These are phyloP conservation scores for Microcebus ravelobensis DNA, from an alignment of 2,113 vertebrate genomes.

Conservation along the genomic window DNA sequence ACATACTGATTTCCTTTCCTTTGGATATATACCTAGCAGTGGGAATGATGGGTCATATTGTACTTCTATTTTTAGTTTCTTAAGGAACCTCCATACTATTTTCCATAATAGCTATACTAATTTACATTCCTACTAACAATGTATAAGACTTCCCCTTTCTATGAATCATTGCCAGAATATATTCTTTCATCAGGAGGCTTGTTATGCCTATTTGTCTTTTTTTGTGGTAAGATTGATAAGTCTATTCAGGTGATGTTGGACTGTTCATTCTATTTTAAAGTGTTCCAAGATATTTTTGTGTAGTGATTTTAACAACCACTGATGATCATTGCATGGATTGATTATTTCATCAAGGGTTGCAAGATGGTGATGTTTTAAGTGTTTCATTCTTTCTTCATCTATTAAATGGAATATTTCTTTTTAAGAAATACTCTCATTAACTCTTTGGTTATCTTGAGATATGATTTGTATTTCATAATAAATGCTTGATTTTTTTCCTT, in stretches of 20 bases:
- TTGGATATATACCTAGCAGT: not conserved
- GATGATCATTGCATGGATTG: not conserved
- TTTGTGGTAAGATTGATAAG: not conserved
- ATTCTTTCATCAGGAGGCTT: not conserved
- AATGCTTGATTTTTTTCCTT: not conserved
- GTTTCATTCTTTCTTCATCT: not conserved
- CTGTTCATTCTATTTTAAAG: not conserved
- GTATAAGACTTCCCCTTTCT: not conserved
- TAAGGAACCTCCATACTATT: not conserved
- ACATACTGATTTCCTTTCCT: not conserved
- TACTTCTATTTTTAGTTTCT: not conserved
- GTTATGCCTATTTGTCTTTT: not conserved
- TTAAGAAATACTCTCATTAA: not conserved
- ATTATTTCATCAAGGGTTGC: not conserved
- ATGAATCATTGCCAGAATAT: not conserved
- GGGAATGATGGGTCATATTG: not conserved
- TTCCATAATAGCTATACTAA: not conserved
- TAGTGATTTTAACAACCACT: not conserved
- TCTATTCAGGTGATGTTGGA: not conserved
- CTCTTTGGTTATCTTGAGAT: not conserved
- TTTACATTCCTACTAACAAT: not conserved
- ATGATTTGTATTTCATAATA: not conserved
- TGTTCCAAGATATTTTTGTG: not conserved
- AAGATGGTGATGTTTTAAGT: not conserved
- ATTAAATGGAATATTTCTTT: not conserved